Base-by-base conservation (phyloP, 1,140 invertebrate genomes). In the Drosophila prosaltans region DNA sequence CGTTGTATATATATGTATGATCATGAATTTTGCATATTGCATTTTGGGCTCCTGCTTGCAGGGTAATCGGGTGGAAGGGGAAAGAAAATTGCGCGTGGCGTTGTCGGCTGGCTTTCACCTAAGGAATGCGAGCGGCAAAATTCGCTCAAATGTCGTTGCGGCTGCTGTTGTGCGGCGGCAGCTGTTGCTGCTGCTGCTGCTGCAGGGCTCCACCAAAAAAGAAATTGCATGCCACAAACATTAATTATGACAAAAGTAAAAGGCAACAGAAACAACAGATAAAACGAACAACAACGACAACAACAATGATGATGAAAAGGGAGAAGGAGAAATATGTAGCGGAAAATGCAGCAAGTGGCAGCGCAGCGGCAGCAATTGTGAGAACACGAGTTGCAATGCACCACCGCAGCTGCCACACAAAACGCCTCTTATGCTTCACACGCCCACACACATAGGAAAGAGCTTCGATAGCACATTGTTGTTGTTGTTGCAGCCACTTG, bases 221-320 rank as follows among this genome's bases (percentile, higher is more conserved):
- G 66, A 80, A 82, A 80, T 67, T 77, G 72, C 83, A 88, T 63
- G 66, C 66, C 43, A 54, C 39, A 39, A 36, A 48, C 81, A 80
- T 88, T 88, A 82, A 86, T 86, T 82, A 88, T 88, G 69, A 79
- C 76, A 88, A 77, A 81, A 81, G 69, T 70, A 73, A 84, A 30
- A 84, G 69, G 74, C 72, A 36, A 45, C 16, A 16, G 16, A 16
- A 16, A 16, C 16, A 16, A 16, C 16, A 16, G 16, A 16, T 16
- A 16, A 16, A 16, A 16, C 16, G 16, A 16, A 16, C 16, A 16
- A 16, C 16, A 16, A 16, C 16, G 0, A 16, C 16, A 16, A 16
- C 16, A 16, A 16, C 16, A 16, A 16, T 16, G 16, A 16, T 16
- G 16, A 16, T 16, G 16, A 40, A 40, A 40, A 9, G 32, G 32